Conservation (phyloP, 2,113 vertebrate genomes). For the Cyphomyrus discorhynchus region DNA sequence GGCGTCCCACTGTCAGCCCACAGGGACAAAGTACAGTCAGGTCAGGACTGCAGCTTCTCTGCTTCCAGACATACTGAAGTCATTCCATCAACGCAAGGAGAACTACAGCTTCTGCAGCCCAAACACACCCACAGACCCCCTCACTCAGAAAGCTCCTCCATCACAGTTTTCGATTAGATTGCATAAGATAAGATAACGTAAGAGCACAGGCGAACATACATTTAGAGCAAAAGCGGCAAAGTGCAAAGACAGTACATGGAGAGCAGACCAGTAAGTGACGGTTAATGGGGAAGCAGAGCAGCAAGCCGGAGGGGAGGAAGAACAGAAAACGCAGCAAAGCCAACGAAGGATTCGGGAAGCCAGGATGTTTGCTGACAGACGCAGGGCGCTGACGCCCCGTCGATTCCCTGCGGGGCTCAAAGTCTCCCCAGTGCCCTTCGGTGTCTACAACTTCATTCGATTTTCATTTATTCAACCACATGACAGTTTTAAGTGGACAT, state of each 20-base stretch:
- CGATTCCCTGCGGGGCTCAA: background rate
- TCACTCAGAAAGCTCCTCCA: background rate
- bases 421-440: background rate
- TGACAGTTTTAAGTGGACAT: background rate
- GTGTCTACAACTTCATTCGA: background rate
- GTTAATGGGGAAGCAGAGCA: background rate
- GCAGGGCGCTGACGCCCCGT: background rate
- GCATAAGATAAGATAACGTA: background rate
- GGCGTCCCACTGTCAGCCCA: background rate
- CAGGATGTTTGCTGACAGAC: background rate
- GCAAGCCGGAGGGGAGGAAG: background rate
- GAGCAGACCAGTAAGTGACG: background rate
- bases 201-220: background rate
- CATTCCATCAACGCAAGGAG: background rate
- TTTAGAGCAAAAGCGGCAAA: background rate
- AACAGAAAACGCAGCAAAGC: background rate
- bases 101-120: background rate
- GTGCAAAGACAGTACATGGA: background rate
- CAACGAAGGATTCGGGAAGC: background rate
- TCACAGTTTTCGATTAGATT: background rate
- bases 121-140: background rate
- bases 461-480: background rate
- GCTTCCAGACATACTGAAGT: background rate
- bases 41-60: background rate
- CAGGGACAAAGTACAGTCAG: background rate